Evolutionary conservation across 2,888 invertebrate species (phyloP).

Genomic region (Kryphioiulus occultus): DNA sequence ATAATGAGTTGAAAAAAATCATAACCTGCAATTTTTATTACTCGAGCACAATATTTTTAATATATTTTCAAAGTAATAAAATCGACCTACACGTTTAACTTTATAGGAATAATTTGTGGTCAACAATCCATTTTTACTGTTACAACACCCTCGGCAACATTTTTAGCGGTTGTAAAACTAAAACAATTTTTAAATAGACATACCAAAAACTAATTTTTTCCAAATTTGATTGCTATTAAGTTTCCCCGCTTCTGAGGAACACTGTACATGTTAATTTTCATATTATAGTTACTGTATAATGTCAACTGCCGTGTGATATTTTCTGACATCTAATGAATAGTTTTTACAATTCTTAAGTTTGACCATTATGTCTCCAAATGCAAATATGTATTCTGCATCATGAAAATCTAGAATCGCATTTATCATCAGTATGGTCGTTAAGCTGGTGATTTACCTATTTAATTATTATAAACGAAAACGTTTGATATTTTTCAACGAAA

Average conservation of each 20-base stretch:
- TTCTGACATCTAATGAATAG: too few relatives aligned
- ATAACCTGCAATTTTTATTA: neutral
- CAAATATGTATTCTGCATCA: too few relatives aligned
- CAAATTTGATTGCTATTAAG: neutral
- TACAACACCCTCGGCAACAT: neutral
- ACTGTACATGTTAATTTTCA: neutral
- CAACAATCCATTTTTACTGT: neutral
- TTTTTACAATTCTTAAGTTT: too few relatives aligned
- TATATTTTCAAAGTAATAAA: neutral
- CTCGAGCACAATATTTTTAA: neutral
- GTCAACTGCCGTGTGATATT: too few relatives aligned
- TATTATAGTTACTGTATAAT: too few relatives aligned
- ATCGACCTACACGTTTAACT: neutral
- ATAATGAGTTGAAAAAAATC: neutral
- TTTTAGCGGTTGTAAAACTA: neutral
- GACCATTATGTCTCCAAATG: too few relatives aligned
- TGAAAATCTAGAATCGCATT: too few relatives aligned
- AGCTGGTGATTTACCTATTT: neutral
- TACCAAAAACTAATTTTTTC: neutral
- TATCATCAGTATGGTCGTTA: too few relatives aligned
- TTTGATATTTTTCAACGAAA: neutral
- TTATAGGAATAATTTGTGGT: neutral
- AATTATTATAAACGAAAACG: neutral
- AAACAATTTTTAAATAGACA: neutral
- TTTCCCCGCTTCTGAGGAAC: neutral